phyloP scores from a whole-genome alignment of 2,888 invertebrate genomes.

The Plagodis pulveraria region DNA sequence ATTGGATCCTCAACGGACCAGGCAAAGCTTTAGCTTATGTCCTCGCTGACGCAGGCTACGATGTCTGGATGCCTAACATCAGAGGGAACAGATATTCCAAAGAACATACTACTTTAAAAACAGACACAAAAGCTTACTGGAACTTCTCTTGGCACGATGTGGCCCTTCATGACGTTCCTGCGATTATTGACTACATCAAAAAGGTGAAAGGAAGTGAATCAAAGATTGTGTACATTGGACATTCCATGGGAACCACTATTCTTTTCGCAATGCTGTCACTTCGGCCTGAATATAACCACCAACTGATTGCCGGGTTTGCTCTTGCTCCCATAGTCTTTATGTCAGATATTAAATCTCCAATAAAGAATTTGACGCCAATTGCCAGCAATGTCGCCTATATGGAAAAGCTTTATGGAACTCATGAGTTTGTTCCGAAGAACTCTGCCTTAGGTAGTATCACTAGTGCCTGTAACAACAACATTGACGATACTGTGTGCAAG shows the following conservation, averaged over 20 bases:
- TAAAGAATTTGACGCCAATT: constrained; percentile 88
- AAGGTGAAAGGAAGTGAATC: constrained; percentile 57
- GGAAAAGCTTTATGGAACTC: constrained; percentile 86
- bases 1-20: constrained; percentile 90
- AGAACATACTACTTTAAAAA: constrained; percentile 84
- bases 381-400: constrained; percentile 85
- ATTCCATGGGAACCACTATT: constrained; percentile 95
- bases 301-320: constrained; percentile 86
- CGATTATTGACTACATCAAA: constrained; percentile 88
- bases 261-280: constrained; percentile 89
- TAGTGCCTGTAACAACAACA: constrained; percentile 81
- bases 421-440: constrained; percentile 89
- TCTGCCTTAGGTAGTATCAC: constrained; percentile 84
- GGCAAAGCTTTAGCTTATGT: constrained; percentile 87
- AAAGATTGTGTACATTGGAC: constrained; percentile 90
- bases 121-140: constrained; percentile 88
- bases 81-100: constrained; percentile 92
- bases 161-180: constrained; percentile 94
- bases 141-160: constrained; percentile 94
- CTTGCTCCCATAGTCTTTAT: constrained; percentile 89
- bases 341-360: constrained; percentile 86
- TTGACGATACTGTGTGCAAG: constrained; percentile 86
- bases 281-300: constrained; percentile 87
- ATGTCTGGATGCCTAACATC: constrained; percentile 93
- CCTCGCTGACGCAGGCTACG: constrained; percentile 88